These are phyloP conservation scores for Odontomyia ornata DNA, from an alignment of 2,888 invertebrate genomes.

Conservation along the genomic window DNA sequence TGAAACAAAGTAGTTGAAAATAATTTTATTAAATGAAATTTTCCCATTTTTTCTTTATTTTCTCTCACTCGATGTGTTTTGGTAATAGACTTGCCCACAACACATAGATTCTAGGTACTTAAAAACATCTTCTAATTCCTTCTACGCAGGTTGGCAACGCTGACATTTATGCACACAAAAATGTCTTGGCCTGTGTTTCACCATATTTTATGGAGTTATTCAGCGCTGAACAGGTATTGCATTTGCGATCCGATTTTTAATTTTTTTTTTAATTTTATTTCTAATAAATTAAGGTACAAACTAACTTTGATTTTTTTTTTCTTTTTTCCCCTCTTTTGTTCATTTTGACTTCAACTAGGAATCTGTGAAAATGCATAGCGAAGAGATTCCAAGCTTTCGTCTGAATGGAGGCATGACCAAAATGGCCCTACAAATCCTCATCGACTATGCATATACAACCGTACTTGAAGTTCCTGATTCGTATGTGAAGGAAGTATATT, in stretches of 20 bases:
- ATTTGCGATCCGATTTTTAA: constrained; percentile 14
- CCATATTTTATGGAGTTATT: constrained; percentile 81
- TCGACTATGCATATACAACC: constrained; percentile 86
- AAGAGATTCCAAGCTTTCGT: constrained; percentile 64
- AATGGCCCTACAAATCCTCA: constrained; percentile 76
- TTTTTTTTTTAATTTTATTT: neutral
- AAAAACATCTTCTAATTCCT: constrained; percentile 45
- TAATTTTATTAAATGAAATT: constrained; percentile 20
- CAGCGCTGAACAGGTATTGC: constrained; percentile 67
- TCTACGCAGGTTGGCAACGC: constrained; percentile 69
- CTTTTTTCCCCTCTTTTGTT: neutral
- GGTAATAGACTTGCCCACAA: constrained; percentile 49
- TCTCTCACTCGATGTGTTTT: constrained; percentile 46
- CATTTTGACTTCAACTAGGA: constrained; percentile 37
- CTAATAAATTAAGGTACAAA: neutral
- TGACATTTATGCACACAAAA: constrained; percentile 80
- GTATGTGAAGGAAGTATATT: constrained; percentile 78
- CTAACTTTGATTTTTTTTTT: neutral
- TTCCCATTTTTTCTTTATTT: constrained; percentile 41
- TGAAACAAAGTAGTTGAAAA: neutral
- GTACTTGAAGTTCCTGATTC: constrained; percentile 67
- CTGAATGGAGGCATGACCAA: constrained; percentile 73
- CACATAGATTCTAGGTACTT: constrained; percentile 48
- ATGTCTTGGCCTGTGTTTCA: constrained; percentile 81
- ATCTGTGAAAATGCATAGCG: constrained; percentile 61